Percentiles rank a stretch among this genome's conserved stretches.
Evolutionary conservation across 1,140 invertebrate genomes (phyloP).

Genomic region (Bombus cullumanus): DNA sequence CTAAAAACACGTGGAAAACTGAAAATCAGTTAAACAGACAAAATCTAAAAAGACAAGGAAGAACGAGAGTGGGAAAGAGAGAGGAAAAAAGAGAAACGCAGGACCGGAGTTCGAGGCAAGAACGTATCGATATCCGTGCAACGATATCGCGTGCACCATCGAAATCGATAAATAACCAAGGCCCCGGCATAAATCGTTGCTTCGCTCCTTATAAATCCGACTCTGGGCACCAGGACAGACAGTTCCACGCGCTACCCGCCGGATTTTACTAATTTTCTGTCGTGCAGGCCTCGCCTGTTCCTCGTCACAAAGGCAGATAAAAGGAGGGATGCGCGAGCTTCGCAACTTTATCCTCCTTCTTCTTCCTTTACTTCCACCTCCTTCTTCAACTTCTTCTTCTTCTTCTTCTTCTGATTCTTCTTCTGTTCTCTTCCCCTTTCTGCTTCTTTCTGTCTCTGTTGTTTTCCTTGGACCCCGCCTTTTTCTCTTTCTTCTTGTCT

Average conservation of each 20-base stretch:
- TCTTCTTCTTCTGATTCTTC: conserved; percentile 43
- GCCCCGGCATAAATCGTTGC: conserved; percentile 78
- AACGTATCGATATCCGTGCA: conserved; percentile 81
- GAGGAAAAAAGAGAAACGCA: conserved; percentile 38
- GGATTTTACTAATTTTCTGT: conserved; percentile 83
- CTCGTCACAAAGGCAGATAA: conserved; percentile 69
- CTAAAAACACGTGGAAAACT: neutral
- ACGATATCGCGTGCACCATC: conserved; percentile 81
- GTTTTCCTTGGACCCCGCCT: conserved; percentile 17
- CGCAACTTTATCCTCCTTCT: conserved; percentile 54
- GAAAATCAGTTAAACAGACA: neutral
- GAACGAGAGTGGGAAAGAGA: neutral
- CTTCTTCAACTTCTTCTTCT: conserved; percentile 15
- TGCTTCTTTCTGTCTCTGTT: neutral
- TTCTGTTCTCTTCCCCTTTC: conserved; percentile 20
- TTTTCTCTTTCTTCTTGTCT: neutral
- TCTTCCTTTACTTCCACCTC: conserved; percentile 35
- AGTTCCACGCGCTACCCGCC: conserved; percentile 74
- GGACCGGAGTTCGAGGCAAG: conserved; percentile 60
- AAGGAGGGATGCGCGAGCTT: conserved; percentile 63
- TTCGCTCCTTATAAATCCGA: conserved; percentile 82
- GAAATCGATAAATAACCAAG: conserved; percentile 81
- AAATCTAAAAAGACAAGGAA: neutral
- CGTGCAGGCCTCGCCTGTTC: conserved; percentile 58
- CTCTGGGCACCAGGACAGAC: conserved; percentile 70